Evolutionary conservation across 2,113 vertebrate genomes (phyloP).

Genomic region (Protobothrops mucrosquamatus): DNA sequence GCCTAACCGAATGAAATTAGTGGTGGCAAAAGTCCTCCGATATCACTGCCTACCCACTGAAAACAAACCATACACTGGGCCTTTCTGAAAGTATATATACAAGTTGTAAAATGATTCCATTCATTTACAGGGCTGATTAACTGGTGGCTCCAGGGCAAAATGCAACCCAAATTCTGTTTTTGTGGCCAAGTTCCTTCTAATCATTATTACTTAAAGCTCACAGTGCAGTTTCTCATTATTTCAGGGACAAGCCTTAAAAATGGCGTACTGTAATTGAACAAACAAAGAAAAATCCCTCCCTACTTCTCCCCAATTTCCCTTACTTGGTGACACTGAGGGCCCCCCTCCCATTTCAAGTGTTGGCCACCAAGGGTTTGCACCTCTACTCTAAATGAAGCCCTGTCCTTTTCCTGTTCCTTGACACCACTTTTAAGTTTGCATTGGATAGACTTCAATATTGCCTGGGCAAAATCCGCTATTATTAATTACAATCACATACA

Average conservation of each 20-base stretch:
- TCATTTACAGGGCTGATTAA: background rate
- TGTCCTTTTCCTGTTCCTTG: background rate
- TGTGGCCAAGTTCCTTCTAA: background rate
- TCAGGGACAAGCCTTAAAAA: background rate
- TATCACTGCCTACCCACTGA: background rate
- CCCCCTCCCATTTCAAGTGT: background rate
- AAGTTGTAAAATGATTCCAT: background rate
- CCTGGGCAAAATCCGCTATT: background rate
- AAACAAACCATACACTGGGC: background rate
- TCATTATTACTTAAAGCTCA: background rate
- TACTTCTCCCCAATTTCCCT: background rate
- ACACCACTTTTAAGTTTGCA: background rate
- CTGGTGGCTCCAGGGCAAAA: background rate
- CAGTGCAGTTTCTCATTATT: background rate
- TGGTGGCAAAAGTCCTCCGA: background rate
- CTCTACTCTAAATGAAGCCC: background rate
- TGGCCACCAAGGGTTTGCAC: background rate
- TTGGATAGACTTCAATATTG: background rate
- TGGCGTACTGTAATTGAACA: background rate
- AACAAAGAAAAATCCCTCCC: background rate
- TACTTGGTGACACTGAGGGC: background rate
- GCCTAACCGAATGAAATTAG: background rate
- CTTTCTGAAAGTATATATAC: background rate
- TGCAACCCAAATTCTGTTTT: background rate
- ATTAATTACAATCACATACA: background rate